Evolutionary conservation across 2,888 invertebrate genomes (phyloP), one percentile per base, ranked within the genome.

Genomic region (Leistus spinibarbis): DNA sequence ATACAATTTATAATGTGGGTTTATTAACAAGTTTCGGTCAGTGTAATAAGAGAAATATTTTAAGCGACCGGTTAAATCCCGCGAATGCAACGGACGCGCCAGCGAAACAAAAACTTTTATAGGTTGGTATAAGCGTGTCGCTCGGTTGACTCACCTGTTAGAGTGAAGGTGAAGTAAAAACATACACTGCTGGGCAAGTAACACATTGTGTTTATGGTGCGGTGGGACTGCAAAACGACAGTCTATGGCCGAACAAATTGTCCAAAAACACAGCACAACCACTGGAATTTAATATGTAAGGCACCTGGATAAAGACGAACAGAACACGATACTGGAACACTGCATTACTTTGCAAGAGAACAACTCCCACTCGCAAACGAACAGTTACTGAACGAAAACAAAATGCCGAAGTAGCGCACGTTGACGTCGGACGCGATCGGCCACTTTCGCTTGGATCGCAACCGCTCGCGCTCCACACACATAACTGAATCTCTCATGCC

Each of bases 361-460:
- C 10, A 56, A 72, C 72, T 72, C 66, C 72, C 66, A 72, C 72
- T 72, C 72, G 66, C 65, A 54, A 56, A 24, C 57, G 16, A 56
- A 72, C 66, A 57, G 72, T 66, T 64, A 72, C 72, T 72, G 66
- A 72, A 72, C 56, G 71, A 71, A 54, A 72, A 72, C 72, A 72
- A 60, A 72, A 66, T 65, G 56, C 72, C 72, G 27, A 56, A 72
- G 24, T 66, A 40, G 24, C 56, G 56, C 16, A 16, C 23, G 65
- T 24, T 56, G 72, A 72, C 56, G 9, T 17, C 17, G n/a, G 27
- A 24, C 72, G 56, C 64, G 20, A 10, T 72, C 72, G 72, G 57
- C 56, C 16, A 54, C 2, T 3, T 3, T 71, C 71, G 71, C 23
- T 54, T 4, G 19, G 62, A 22, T 60, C 71, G 64, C 63, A 64